Percentiles rank a stretch among this genome's conserved stretches.
Conservation (phyloP, 2,888 invertebrate species). For the Scaptomyza parva region DNA sequence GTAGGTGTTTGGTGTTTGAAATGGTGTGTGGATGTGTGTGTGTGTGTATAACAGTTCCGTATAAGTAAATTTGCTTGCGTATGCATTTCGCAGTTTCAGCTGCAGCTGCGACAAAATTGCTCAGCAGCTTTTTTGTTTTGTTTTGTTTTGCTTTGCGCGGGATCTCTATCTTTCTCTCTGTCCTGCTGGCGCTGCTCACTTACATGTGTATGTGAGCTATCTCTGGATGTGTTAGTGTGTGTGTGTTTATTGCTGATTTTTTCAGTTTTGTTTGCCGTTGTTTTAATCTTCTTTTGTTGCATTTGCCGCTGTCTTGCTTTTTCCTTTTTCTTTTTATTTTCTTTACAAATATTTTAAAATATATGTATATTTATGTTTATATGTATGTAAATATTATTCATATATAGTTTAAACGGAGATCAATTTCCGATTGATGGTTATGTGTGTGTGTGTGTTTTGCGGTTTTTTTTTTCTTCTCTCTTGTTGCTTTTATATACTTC, state of each 20-base stretch:
- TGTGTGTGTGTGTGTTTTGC: constrained; percentile 29
- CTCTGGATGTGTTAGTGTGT: constrained; percentile 9
- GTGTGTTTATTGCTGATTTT: constrained; percentile 29
- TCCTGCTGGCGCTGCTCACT: constrained; percentile 3
- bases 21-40: constrained; percentile 13
- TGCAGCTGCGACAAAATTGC: constrained; percentile 27
- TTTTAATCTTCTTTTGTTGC: constrained; percentile 20
- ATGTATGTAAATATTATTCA: constrained; percentile 61
- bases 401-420: constrained; percentile 75
- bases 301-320: constrained; percentile 24
- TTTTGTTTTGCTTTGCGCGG: constrained; percentile 10
- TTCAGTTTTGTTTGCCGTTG: constrained; percentile 28
- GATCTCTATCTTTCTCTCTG: neutral
- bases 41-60: constrained; percentile 63
- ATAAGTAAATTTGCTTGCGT: constrained; percentile 59
- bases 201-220: constrained; percentile 3
- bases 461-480: constrained; percentile 14
- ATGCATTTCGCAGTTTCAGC: constrained; percentile 18
- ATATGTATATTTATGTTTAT: constrained; percentile 46
- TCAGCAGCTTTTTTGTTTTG: constrained; percentile 11
- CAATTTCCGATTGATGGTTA: constrained; percentile 72
- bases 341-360: constrained; percentile 69
- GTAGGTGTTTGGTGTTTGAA: constrained; percentile 21
- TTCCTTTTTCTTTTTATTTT: constrained; percentile 6
- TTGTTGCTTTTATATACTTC: neutral